Base-by-base conservation (phyloP, 2,888 invertebrate genomes). In the Dexiosoma caninum region DNA sequence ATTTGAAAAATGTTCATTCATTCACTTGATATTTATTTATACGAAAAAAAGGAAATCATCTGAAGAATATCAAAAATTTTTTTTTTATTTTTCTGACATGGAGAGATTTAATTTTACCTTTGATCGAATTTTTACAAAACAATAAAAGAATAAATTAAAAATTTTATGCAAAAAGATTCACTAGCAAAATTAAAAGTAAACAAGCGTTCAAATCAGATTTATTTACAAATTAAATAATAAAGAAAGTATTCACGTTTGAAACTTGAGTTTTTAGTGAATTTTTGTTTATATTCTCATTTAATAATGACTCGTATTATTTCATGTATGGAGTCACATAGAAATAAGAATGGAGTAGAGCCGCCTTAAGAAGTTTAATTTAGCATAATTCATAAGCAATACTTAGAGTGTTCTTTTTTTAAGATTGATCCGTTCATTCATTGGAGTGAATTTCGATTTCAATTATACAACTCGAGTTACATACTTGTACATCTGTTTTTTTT, bases 161-260 rank as follows among this genome's bases (percentile, higher is more conserved):
- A 55, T 42, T 42, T 55, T 42, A 12, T 42, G 30, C 14, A 51
- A 16, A 44, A 53, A 35, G 19, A 53, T 19, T 3, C 6, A 55
- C n/a, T 49, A 74, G 57, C 57, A 57, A 74, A 72, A 44, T 16
- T 35, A 14, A 30, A 66, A 57, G 42, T 49, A 66, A 75, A 75
- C 40, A 75, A 49, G 37, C 40, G 27, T 37, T 42, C 16, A 35
- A 40, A 30, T 5, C 0, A 19, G 16, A 64, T 14, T 44, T 49
- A 40, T 66, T 57, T n/a, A 55, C 74, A 57, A 44, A 57, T 30
- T 32, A 12, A 42, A 62, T 8, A 40, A 64, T 27, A 46, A 64
- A 19, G 37, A 57, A 30, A 6, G 27, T 57, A 32, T 9, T 16
- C 19, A 51, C 44, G 10, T 5, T 19, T 49, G 19, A 21, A 49